Percentiles rank a stretch among this genome's conserved stretches.
Evolutionary conservation across 2,888 invertebrate species (phyloP).

Genomic region (Pilophorus perplexus): DNA sequence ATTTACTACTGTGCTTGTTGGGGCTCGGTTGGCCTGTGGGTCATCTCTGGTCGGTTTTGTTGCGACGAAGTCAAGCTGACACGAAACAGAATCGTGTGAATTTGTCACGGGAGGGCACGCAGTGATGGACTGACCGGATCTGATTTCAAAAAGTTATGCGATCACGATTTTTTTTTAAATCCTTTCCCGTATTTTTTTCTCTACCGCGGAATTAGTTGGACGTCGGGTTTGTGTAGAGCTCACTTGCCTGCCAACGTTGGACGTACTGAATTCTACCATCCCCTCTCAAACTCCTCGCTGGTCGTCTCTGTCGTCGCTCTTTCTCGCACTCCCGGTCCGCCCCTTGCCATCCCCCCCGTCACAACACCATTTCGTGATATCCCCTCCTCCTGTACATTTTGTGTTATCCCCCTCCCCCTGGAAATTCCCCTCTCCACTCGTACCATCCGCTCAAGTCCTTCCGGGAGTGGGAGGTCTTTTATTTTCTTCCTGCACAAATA

Average conservation of each 20-base stretch:
- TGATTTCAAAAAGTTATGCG: not conserved
- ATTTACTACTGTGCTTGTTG: constrained; percentile 52
- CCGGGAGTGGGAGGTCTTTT: too few relatives aligned
- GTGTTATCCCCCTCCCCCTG: not conserved
- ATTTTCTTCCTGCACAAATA: too few relatives aligned
- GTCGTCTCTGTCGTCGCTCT: not conserved
- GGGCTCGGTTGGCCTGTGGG: too few relatives aligned
- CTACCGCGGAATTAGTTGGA: not conserved
- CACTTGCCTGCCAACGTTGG: constrained; percentile 22
- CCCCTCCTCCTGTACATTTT: constrained; percentile 29
- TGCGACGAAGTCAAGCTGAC: not conserved
- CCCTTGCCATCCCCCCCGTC: constrained; percentile 31
- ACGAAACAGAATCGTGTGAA: too few relatives aligned
- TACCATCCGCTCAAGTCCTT: not conserved
- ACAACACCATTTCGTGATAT: constrained; percentile 20
- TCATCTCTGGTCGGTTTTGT: not conserved
- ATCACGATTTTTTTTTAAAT: not conserved
- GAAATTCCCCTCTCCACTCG: not conserved
- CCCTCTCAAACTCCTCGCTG: constrained; percentile 32
- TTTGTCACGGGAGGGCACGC: too few relatives aligned
- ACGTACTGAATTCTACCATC: constrained; percentile 43
- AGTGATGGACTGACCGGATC: too few relatives aligned
- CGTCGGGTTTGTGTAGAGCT: not conserved
- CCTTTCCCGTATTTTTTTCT: not conserved
- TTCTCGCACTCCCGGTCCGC: constrained; percentile 10